Evolutionary conservation across 1,140 invertebrate species (phyloP), one percentile per base, ranked within the genome.

Genomic region (Sminthurides bifidus): DNA sequence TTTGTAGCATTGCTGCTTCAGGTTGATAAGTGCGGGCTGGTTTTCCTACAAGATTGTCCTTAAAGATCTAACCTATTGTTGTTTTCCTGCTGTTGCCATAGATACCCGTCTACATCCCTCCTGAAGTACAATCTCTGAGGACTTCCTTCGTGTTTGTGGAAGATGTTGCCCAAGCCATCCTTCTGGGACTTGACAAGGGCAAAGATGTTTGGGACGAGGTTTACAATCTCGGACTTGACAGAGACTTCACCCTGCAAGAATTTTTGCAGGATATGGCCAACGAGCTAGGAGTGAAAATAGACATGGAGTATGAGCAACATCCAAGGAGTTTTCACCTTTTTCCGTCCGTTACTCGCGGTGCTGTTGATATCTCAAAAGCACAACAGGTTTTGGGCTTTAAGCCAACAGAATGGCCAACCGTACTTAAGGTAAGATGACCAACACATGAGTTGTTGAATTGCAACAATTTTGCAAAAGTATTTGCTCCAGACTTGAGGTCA

Each of bases 61-160:
- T n/a, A n/a, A n/a, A n/a, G n/a, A n/a, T n/a, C n/a, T n/a, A n/a
- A n/a, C n/a, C n/a, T n/a, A n/a, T n/a, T n/a, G n/a, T n/a, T n/a
- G n/a, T n/a, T 12, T 26, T 49, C 21, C 12, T 49, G 44, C 6
- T 37, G 17, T 37, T 53, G 31, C 31, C 26, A 5, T 58, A 68
- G 17, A 63, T 65, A 48, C 68, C 69, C 2, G 46, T 75, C 3
- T 58, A 62, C 10, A 65, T 74, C 33, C 72, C 75, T 2, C 43
- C 55, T 48, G 60, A 64, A 37, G 58, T 71, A 8, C 48, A 53
- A 17, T 57, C 64, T 27, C 61, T 70, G 14, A 66, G 64, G 23
- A 67, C 74, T 26, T 75, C 73, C 56, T 70, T 73, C 45, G 73
- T 75, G 2, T 75, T 71, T 59, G 70, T 71, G 0, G 64, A 71